Percentiles rank a stretch among this genome's conserved stretches.
phyloP scores from a whole-genome alignment of 1,140 invertebrate genomes.

The Bilobella aurantiaca region DNA sequence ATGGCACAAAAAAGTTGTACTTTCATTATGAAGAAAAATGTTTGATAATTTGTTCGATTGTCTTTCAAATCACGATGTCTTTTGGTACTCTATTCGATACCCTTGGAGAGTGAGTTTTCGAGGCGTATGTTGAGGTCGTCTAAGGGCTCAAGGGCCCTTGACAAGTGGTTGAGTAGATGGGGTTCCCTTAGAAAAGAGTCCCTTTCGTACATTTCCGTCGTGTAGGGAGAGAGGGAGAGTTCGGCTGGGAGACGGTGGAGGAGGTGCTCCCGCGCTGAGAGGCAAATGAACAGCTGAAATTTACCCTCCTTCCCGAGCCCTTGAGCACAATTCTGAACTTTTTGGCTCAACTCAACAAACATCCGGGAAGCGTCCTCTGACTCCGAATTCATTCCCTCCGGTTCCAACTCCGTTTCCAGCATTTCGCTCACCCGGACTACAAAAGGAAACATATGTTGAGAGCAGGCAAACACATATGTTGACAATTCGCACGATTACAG shows the following conservation, averaged over 20 bases:
- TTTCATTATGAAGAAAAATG: too few species aligned
- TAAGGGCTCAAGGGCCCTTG: conserved; percentile 81
- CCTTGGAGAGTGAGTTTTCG: conserved; percentile 88
- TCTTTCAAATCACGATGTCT: too few species aligned
- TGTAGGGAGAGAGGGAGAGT: conserved; percentile 73
- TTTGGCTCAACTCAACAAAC: conserved; percentile 66
- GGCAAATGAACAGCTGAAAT: conserved; percentile 91
- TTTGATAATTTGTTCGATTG: too few species aligned
- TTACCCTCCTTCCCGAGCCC: conserved; percentile 94
- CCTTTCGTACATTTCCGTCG: conserved; percentile 89
- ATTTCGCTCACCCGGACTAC: conserved; percentile 74
- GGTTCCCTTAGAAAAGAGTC: conserved; percentile 81
- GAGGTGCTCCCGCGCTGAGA: conserved; percentile 80
- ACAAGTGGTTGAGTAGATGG: conserved; percentile 57
- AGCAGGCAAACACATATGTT: too few species aligned
- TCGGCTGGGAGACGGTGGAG: conserved; percentile 77
- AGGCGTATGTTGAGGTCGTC: conserved; percentile 86
- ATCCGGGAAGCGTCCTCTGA: conserved; percentile 51
- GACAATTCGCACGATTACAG: neutral
- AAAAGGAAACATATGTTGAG: too few species aligned
- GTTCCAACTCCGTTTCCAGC: conserved; percentile 52
- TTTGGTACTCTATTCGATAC: conserved; percentile 61
- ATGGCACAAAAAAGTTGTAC: too few species aligned
- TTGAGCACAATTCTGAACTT: conserved; percentile 72
- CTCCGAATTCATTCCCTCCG: conserved; percentile 40